Evolutionary conservation across 2,888 invertebrate species (phyloP), one percentile per base, ranked within the genome.

Genomic region (Harmothoe impar): DNA sequence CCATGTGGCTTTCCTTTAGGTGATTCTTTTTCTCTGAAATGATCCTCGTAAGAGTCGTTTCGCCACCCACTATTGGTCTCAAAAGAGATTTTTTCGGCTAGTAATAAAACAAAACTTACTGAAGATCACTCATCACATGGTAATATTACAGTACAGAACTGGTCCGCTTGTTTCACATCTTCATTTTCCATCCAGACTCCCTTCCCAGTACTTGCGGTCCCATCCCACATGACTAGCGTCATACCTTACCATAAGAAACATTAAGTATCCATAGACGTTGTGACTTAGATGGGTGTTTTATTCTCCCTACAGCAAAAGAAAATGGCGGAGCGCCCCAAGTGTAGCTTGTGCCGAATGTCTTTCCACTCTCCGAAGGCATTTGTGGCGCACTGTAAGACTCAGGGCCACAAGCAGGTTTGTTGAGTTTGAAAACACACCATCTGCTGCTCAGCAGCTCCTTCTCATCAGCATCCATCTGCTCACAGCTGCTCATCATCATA

Each of bases 301-400:
- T 86, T 56, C 52, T 86, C 81, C 81, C 52, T 33, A 31, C 89
- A 89, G 89, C 89, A 68, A 89, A 68, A 35, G 68, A 89, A 89
- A 89, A 31, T 68, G 56, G 62, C 17, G 72, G 35, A 89, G 89
- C 62, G 89, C 33, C 89, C 89, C n/a, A 68, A 23, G 35, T 89
- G 89, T 89, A 68, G 72, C 68, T 35, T 35, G 62, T 89, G 89
- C 89, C 62, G 72, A 3, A 68, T 89, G 89, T 35, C 89, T 68
- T 89, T 89, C 72, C 89, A 56, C 89, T 89, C 89, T 35, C 89
- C 89, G 15, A 89, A 89, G 89, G 31, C 35, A 68, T 89, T 89
- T 68, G 89, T 89, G 62, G 89, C 89, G 12, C 89, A 89, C 35
- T 89, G 89, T 89, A 89, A 89, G 89, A 68, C 89, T 25, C 68